Base-by-base conservation (phyloP, 2,797 vertebrate species). In the Distichodus sexfasciatus region DNA sequence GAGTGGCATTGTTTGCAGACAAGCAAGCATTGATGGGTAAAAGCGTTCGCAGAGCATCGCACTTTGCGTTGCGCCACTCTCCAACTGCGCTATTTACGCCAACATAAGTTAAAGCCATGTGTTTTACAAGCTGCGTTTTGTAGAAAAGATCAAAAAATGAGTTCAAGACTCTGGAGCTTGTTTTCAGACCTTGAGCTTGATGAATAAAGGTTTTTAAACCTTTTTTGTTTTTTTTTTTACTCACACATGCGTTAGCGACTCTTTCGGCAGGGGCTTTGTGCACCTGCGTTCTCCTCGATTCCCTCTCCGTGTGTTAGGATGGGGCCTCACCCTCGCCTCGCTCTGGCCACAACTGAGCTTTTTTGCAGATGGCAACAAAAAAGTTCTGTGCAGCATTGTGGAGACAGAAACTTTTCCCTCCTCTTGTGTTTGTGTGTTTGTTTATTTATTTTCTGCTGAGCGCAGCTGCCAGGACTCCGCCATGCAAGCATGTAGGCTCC, bases 361-460 rank as follows among this genome's bases (percentile, higher is more conserved):
- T 90, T 88, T 81, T 90, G 87, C 87, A 89, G 85, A 89, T 86
- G 82, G 82, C 76, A 79, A 82, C 73, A 65, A 83, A 88, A 81
- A 87, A 86, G 59, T 71, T 85, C 86, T 86, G 87, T 76, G 38
- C 14, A 78, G 85, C 82, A 84, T 86, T 87, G 53, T 73, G 72
- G 78, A 47, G 14, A 50, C 82, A 84, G 82, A 67, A 65, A 63
- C 28, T 58, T 44, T 29, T 21, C 11, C 33, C 36, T 65, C 19
- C 63, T 58, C 58, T n/a, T 77, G 84, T 81, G 78, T 85, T 86
- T 79, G 76, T 87, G 86, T 77, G 85, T 88, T 86, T 89, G 75
- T 88, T 89, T 88, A 82, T 90, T 87, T 90, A 82, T 90, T 88
- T 88, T 85, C 77, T 88, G 87, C 87, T 88, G 85, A 91, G 87